Percentiles rank a stretch among this genome's conserved stretches.
Evolutionary conservation across 1,140 invertebrate genomes (phyloP).

Genomic region (Tenebrio molitor): DNA sequence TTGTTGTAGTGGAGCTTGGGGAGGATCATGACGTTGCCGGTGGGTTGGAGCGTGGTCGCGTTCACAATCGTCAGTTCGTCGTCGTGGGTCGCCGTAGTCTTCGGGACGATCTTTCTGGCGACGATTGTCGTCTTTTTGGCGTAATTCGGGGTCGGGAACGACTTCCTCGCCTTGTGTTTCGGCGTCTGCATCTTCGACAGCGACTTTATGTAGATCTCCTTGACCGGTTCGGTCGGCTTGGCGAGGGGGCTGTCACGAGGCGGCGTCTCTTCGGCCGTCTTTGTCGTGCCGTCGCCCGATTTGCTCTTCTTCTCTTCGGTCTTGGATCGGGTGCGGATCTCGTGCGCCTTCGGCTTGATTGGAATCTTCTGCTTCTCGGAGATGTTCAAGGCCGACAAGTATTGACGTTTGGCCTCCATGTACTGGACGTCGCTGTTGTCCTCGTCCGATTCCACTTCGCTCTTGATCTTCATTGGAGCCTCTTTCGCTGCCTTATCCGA

Average conservation of each 20-base stretch:
- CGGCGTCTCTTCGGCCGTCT: slow-evolving; percentile 50
- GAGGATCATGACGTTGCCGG: slow-evolving; percentile 24
- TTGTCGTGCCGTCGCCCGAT: slow-evolving; percentile 53
- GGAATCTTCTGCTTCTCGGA: slow-evolving; percentile 54
- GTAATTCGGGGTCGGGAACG: slow-evolving; percentile 58
- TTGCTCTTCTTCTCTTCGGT: slow-evolving; percentile 58
- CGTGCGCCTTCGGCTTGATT: slow-evolving; percentile 50
- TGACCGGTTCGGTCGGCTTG: slow-evolving; percentile 15
- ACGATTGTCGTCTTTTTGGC: slow-evolving; percentile 48
- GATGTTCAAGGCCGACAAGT: slow-evolving; percentile 62
- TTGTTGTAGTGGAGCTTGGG: slow-evolving; percentile 36
- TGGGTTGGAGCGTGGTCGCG: slow-evolving; percentile 11
- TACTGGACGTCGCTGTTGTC: slow-evolving; percentile 54
- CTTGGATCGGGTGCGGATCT: slow-evolving; percentile 61
- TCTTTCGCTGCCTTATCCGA: background rate
- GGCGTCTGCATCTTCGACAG: slow-evolving; percentile 57
- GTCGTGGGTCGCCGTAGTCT: background rate
- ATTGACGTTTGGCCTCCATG: slow-evolving; percentile 60
- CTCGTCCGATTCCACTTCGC: slow-evolving; percentile 62
- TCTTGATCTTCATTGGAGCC: slow-evolving; percentile 62
- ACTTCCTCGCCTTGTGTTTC: slow-evolving; percentile 59
- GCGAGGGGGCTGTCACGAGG: background rate
- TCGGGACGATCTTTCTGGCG: slow-evolving; percentile 25
- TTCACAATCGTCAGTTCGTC: slow-evolving; percentile 43
- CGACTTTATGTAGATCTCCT: slow-evolving; percentile 59